Conservation (phyloP, 2,113 vertebrate genomes). For the Dasyurus viverrinus region DNA sequence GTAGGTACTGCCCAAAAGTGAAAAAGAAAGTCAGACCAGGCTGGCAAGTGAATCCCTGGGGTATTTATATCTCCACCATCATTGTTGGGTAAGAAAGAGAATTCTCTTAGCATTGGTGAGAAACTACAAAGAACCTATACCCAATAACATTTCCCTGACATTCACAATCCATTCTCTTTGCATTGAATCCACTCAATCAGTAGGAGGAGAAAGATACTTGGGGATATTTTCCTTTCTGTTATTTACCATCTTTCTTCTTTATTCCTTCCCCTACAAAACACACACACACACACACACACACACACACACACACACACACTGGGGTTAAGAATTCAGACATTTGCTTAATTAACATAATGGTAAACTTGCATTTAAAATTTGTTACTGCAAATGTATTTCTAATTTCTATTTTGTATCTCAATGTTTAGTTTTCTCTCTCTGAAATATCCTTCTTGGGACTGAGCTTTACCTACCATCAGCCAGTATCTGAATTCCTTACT, state of each 20-base stretch:
- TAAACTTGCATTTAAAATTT: not conserved
- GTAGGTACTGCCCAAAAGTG: not conserved
- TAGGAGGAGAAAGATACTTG: too few relatives aligned
- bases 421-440: not conserved
- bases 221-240: too few relatives aligned
- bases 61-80: not conserved
- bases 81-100: not conserved
- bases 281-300: too few relatives aligned
- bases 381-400: not conserved
- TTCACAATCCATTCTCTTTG: too few relatives aligned
- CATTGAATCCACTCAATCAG: too few relatives aligned
- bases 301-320: not conserved
- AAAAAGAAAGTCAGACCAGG: not conserved
- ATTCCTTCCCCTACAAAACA: too few relatives aligned
- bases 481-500: not conserved
- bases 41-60: not conserved
- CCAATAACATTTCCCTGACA: not conserved
- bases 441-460: not conserved
- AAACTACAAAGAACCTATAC: not conserved
- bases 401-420: not conserved
- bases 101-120: not conserved
- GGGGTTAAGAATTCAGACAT: not conserved
- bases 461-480: not conserved
- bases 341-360: not conserved
- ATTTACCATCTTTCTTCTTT: too few relatives aligned